Base-by-base conservation (phyloP, 2,113 vertebrate species). In the Sinosuthora webbiana region DNA sequence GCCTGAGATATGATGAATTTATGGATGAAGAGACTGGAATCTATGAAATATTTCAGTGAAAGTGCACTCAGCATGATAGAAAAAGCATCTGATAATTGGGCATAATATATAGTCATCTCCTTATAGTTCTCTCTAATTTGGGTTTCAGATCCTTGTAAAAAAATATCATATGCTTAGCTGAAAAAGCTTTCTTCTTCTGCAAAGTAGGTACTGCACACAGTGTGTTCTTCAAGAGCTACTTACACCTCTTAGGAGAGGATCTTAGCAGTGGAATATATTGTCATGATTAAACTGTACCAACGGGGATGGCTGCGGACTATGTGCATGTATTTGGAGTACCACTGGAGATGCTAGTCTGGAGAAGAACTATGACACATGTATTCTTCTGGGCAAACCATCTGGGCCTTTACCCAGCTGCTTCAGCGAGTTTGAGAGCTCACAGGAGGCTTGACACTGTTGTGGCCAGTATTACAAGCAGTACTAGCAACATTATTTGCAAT, bases 111-210 rank as follows among this genome's bases (percentile, higher is more conserved):
- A 93, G 70, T 90, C 47, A 90, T 41, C 13, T 83, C 50, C 63
- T 95, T 96, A 85, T n/a, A 90, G 53, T 55, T 23, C 55, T 94
- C 57, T 94, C 74, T 96, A 95, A 96, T 93, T 74, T 96, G 89
- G 67, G 37, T 76, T 90, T 96, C 79, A 74, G 60, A 47, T 88
- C 76, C 67, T 90, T 90, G 56, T 57, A 96, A 96, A 92, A 92
- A 97, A 95, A 94, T 57, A 69, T 52, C 57, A 73, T 41, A 79
- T 56, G 52, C 25, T 86, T 93, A 90, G 79, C 56, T 90, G 83
- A 88, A 95, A 96, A 96, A 93, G 20, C 35, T 97, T 94, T 93
- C 27, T 76, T 90, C 49, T 64, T 68, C 83, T 92, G 89, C 81
- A 42, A 89, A 97, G 53, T 17, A 76, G 56, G 70, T 69, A 45